phyloP scores from a whole-genome alignment of 2,113 vertebrate species.

The Hemicordylus capensis region DNA sequence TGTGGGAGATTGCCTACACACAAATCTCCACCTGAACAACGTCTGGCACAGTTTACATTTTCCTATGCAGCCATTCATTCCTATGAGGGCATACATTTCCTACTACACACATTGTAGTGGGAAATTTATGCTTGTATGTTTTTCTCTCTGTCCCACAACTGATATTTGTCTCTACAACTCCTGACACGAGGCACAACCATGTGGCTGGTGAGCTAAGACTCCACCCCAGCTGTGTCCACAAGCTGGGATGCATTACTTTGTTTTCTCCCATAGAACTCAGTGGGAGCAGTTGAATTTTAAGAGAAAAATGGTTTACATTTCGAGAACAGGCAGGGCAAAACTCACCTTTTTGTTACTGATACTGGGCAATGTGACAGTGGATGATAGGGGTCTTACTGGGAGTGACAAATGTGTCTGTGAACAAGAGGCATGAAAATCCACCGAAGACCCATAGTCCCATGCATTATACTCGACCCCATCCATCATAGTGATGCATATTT shows the following conservation, averaged over 20 bases:
- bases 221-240: background rate
- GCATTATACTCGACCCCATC: background rate
- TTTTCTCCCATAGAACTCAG: background rate
- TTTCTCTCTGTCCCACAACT: no score
- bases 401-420: background rate
- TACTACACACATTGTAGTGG: no score
- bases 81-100: background rate
- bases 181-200: background rate
- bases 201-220: background rate
- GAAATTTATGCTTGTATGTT: no score
- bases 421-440: background rate
- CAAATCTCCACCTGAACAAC: background rate
- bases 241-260: background rate
- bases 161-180: background rate
- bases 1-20: background rate
- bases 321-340: background rate
- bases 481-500: background rate
- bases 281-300: background rate
- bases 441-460: background rate
- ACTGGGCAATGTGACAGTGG: background rate
- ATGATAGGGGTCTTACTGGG: background rate
- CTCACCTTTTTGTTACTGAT: background rate
- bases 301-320: background rate
- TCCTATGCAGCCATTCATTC: background rate
- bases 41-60: no score